Evolutionary conservation across 2,113 vertebrate genomes (phyloP).

Genomic region (Takifugu bimaculatus): DNA sequence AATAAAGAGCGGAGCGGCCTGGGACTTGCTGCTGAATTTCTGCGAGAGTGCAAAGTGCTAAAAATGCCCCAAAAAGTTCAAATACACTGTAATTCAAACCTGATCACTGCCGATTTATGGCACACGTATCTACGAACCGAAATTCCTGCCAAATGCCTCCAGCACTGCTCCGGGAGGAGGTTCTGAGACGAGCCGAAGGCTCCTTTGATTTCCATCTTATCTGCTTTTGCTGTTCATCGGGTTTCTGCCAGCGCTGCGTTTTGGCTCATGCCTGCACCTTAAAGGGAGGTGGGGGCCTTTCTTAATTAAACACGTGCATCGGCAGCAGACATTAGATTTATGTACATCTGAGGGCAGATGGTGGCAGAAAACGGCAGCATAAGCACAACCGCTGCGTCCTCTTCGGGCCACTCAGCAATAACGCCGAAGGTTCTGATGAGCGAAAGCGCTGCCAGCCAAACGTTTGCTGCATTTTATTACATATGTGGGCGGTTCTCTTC

Average conservation of each 20-base stretch:
- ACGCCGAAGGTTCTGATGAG: constrained; percentile 20
- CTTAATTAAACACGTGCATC: constrained; percentile 22
- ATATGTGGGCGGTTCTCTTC: constrained; percentile 28
- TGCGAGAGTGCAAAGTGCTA: too few species aligned
- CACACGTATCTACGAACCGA: too few species aligned
- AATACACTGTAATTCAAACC: too few species aligned
- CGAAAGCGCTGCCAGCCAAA: constrained; percentile 38
- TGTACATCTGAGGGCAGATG: not conserved
- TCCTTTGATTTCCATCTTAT: too few species aligned
- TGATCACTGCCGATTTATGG: too few species aligned
- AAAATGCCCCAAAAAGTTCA: too few species aligned
- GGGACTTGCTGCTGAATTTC: too few species aligned
- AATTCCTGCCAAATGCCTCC: not conserved
- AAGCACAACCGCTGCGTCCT: constrained; percentile 17
- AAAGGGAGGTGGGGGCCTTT: not conserved
- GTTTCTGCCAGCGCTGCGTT: not conserved
- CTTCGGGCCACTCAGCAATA: constrained; percentile 38
- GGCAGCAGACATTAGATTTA: not conserved
- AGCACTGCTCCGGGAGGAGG: not conserved
- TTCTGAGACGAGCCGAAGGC: too few species aligned
- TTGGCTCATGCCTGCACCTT: not conserved
- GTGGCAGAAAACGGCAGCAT: constrained; percentile 17
- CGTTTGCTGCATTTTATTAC: constrained; percentile 15
- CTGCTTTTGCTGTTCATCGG: too few species aligned
- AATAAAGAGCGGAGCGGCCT: too few species aligned